Evolutionary conservation across 2,797 vertebrate genomes (phyloP).

Genomic region (Distichodus sexfasciatus): DNA sequence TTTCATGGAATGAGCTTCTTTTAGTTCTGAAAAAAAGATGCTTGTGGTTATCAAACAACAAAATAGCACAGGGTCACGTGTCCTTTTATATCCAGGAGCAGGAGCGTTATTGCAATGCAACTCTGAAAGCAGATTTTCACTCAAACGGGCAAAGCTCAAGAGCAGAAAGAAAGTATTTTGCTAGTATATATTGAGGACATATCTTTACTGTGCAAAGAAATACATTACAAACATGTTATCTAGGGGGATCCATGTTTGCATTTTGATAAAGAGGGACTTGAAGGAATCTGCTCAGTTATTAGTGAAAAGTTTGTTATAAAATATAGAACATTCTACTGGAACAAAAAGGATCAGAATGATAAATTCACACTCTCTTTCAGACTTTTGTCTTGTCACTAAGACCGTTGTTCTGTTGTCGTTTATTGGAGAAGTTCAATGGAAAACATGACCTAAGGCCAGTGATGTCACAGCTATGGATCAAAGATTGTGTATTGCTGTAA

Average conservation of each 20-base stretch:
- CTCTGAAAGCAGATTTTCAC: background rate
- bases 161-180: background rate
- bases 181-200: background rate
- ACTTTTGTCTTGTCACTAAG: background rate
- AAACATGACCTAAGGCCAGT: background rate
- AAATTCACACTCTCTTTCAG: background rate
- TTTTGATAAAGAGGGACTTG: background rate
- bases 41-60: background rate
- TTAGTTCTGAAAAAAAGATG: background rate
- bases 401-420: background rate
- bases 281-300: too few relatives aligned
- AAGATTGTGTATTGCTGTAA: background rate
- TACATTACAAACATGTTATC: background rate
- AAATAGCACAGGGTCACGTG: background rate
- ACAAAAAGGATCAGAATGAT: too few relatives aligned
- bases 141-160: background rate
- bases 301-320: too few relatives aligned
- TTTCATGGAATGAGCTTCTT: slow-evolving; percentile 2
- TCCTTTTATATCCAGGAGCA: background rate
- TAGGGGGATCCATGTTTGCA: background rate
- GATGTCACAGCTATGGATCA: slow-evolving; percentile 11
- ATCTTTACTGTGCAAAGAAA: background rate
- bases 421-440: slow-evolving; percentile 10
- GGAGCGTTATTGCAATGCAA: background rate
- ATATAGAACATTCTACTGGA: too few relatives aligned